Percentiles rank a stretch among this genome's conserved stretches.
phyloP scores from a whole-genome alignment of 2,113 vertebrate genomes.

The Psettodes erumei region DNA sequence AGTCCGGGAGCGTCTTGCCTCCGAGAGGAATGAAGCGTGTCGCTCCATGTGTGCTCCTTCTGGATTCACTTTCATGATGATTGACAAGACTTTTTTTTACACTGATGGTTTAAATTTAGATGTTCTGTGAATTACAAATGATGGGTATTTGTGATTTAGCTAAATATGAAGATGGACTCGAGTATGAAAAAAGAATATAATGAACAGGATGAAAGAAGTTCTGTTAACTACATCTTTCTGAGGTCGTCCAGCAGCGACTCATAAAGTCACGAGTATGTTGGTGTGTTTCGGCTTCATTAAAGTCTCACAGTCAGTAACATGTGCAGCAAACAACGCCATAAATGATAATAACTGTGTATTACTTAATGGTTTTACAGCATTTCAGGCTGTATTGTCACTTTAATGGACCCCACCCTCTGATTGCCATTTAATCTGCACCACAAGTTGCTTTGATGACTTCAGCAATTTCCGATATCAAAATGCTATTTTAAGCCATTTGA shows the following conservation, averaged over 20 bases:
- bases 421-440: conserved; percentile 8
- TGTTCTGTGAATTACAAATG: neutral
- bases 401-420: no score
- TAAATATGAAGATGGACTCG: neutral
- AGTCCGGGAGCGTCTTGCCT: conserved; percentile 8
- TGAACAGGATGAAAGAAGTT: neutral
- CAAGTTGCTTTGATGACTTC: conserved; percentile 3
- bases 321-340: neutral
- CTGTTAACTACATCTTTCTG: neutral
- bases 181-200: neutral
- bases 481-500: conserved; percentile 49
- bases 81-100: conserved; percentile 19
- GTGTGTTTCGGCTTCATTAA: conserved; percentile 36
- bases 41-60: neutral
- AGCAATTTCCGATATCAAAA: conserved; percentile 4
- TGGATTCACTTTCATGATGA: conserved; percentile 30
- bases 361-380: neutral
- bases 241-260: conserved; percentile 27
- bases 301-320: conserved; percentile 1
- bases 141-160: neutral
- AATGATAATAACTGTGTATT: neutral
- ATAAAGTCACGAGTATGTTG: conserved; percentile 38
- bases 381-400: neutral
- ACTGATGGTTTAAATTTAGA: conserved; percentile 2
- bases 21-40: conserved; percentile 6